Base-by-base conservation (phyloP, 2,797 vertebrate species). In the Channallabes apus region DNA sequence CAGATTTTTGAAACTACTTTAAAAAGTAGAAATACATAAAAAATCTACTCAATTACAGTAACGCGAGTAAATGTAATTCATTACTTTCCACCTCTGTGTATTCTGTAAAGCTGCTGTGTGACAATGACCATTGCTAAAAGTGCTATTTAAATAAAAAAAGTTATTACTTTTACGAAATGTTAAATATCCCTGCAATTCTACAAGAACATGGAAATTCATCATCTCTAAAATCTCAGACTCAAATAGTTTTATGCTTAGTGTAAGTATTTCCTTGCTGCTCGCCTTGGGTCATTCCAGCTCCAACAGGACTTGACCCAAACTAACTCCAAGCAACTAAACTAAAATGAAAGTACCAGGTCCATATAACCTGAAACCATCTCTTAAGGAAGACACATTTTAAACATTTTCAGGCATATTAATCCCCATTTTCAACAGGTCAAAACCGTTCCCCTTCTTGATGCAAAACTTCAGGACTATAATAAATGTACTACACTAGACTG, bases 191-290 rank as follows among this genome's bases (percentile, higher is more conserved):
- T 41, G 6, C 65, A 56, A 22, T 24, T 29, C 18, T 82, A 27
- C 51, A 6, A 41, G 54, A 76, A 76, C 15, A 11, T 72, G 20
- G 22, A 14, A n/a, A 51, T 46, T 72, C 6, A 12, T 73, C 2
- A n/a, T 46, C 51, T 51, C 41, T 46, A n/a, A 59, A 35, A 61
- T 59, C 7, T 35, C n/a, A 32, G 38, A 72, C 27, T 15, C 62
- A 54, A 7, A 82, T 59, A 69, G 65, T 80, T 65, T 56, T 54
- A 32, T 82, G 46, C 17, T 82, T 8, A 82, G 18, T 54, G 6
- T 64, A 20, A 62, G 61, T 51, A 46, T 81, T 20, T 51, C 38
- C 46, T 7, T 46, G 24, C 15, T 51, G n/a, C 24, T 46, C 1
- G 59, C 18, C 46, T 27, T 56, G n/a, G n/a, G n/a, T 58, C n/a